Conservation (phyloP, 2,888 invertebrate genomes). For the Melanophora roralis region DNA sequence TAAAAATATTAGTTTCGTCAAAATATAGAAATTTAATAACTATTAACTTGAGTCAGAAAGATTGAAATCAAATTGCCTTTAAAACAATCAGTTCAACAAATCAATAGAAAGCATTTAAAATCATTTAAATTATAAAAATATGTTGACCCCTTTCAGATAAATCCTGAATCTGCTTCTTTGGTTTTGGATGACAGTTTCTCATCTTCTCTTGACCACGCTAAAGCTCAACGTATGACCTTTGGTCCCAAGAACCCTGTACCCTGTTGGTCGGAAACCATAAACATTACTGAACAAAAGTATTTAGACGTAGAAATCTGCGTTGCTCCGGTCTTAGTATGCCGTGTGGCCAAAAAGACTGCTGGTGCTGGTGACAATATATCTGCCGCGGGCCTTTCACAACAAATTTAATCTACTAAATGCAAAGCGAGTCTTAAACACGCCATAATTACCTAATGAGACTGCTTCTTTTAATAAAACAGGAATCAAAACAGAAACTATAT, state of each 20-base stretch:
- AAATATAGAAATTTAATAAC: too few species aligned
- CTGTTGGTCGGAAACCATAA: conserved; percentile 86
- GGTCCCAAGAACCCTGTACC: conserved; percentile 85
- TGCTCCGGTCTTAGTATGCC: conserved; percentile 90
- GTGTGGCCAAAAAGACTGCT: conserved; percentile 87
- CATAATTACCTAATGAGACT: conserved; percentile 53
- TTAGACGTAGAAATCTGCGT: conserved; percentile 83
- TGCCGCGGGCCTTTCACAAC: conserved; percentile 88
- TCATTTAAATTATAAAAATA: too few species aligned
- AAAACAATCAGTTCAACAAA: too few species aligned
- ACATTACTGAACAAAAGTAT: conserved; percentile 62
- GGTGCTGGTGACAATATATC: conserved; percentile 94
- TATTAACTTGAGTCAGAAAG: too few species aligned
- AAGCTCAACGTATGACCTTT: conserved; percentile 80
- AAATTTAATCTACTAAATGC: conserved; percentile 75
- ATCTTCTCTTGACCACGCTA: conserved; percentile 80
- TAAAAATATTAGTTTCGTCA: too few species aligned
- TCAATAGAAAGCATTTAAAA: too few species aligned
- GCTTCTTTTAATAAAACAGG: background rate
- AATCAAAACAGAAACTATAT: background rate
- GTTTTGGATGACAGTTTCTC: conserved; percentile 91
- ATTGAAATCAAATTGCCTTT: too few species aligned
- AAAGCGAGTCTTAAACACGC: conserved; percentile 21
- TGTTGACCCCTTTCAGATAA: conserved; percentile 66
- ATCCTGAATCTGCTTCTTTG: conserved; percentile 78